Evolutionary conservation across 2,888 invertebrate species (phyloP), one percentile per base, ranked within the genome.

Genomic region (Eremobia ochroleuca): DNA sequence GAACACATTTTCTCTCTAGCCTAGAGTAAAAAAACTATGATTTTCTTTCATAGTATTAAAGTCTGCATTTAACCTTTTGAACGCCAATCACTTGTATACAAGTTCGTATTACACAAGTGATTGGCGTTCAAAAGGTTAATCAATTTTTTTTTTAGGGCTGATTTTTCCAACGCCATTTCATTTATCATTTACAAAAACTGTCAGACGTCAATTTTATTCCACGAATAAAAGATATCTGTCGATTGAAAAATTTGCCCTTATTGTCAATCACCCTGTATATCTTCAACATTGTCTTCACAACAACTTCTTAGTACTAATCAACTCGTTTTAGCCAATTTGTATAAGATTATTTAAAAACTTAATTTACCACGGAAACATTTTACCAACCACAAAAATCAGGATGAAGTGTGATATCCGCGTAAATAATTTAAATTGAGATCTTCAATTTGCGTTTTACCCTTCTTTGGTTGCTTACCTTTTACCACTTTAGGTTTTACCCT

Each of bases 401-500:
- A 11, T 13, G 40, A 34, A 3, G 0, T 55, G 15, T 28, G n/a
- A 28, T 31, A 9, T 31, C 9, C 5, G 31, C 18, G 31, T 18
- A 18, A 59, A 59, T n/a, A n/a, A n/a, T 55, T n/a, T n/a, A 25
- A 1, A 18, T 49, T 37, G 4, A 28, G 2, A 4, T 40, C 37
- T 18, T 28, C n/a, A 49, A 37, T 49, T 40, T 49, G 18, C 4
- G 15, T 77, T 40, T 77, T 62, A 55, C 25, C 28, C 4, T 43
- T 65, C 0, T 62, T 49, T 25, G 4, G 37, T n/a, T 21, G 21
- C 37, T 73, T 55, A 40, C 28, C 31, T 21, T 55, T 34, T n/a
- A n/a, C 5, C 4, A 74, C 37, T 76, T 64, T 76, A 1, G n/a
- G 18, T 49, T 31, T 66, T 25, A 49, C 59, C 76, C 46, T 59